Base-by-base conservation (phyloP, 2,888 invertebrate genomes). In the Cantharis nigra region DNA sequence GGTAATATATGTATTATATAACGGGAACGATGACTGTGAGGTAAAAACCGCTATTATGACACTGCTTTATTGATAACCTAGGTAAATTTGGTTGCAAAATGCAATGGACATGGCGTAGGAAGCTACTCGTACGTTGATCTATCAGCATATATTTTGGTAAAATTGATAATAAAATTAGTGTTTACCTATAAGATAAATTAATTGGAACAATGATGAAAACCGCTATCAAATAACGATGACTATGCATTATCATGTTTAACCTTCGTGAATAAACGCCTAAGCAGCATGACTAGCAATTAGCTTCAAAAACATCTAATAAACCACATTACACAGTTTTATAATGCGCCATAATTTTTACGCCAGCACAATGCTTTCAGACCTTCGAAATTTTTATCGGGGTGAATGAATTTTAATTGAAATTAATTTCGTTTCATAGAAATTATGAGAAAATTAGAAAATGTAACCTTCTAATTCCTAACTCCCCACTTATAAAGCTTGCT, bases 221-320 rank as follows among this genome's bases (percentile, higher is more conserved):
- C 71, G 73, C 72, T 76, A 78, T 78, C 76, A 70, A 49, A 49
- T 49, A 49, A 74, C 72, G 72, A 79, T 79, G 79, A 79, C 77
- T 77, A 4, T 77, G 79, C 79, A 79, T 77, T 72, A 76, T 23
- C 76, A 76, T 70, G 63, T 73, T 70, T 79, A 79, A 79, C 79
- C 79, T 79, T 79, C 79, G 71, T 71, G 71, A 70, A 73, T 71
- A 79, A 75, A 75, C 72, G 79, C 75, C 70, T 79, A 77, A 74
- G 63, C 74, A 77, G 75, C 79, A 79, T 79, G 79, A 79, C 79
- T 77, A 72, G 77, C 77, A 77, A 74, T 77, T 74, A 77, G 30
- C 73, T 71, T 69, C 65, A 65, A 73, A 70, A 74, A 74, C 70
- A 76, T 72, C 72, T 64, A 72, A 72, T 76, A 69, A 72, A 28